Evolutionary conservation across 2,113 vertebrate genomes (phyloP).

Genomic region (Phainopepla nitens): DNA sequence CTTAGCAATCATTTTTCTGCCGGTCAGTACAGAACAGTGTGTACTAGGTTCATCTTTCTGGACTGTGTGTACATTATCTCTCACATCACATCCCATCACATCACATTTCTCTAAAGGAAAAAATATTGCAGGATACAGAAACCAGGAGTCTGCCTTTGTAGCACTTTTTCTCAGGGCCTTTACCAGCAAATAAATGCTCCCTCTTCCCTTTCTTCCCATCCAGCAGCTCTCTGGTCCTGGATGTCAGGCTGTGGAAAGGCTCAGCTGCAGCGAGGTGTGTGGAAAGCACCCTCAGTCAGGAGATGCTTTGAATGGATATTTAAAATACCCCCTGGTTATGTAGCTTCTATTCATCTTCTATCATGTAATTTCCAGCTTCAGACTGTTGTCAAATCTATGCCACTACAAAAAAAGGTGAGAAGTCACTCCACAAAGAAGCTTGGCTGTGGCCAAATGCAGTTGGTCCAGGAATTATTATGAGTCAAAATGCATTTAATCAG

Average conservation of each 20-base stretch:
- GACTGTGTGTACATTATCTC: neutral
- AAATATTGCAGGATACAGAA: neutral
- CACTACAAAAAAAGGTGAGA: neutral
- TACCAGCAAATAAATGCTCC: neutral
- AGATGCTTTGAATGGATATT: neutral
- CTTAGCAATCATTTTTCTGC: neutral
- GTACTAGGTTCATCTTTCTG: neutral
- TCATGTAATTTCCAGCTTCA: neutral
- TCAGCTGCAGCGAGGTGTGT: neutral
- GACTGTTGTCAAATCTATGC: neutral
- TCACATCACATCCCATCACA: neutral
- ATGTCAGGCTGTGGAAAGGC: neutral
- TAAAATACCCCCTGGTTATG: neutral
- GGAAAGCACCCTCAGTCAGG: neutral
- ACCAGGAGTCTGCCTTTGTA: neutral
- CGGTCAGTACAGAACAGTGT: neutral
- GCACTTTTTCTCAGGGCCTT: neutral
- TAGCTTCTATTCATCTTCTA: neutral
- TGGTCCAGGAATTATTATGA: neutral
- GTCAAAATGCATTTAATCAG: neutral
- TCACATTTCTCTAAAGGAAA: neutral
- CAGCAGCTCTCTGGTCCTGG: neutral
- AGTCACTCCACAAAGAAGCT: neutral
- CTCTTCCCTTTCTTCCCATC: neutral
- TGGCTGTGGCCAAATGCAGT: neutral